These are phyloP conservation scores for Pseudomyrmex sp. DNA, from an alignment of 1,140 invertebrate genomes.

Conservation along the genomic window DNA sequence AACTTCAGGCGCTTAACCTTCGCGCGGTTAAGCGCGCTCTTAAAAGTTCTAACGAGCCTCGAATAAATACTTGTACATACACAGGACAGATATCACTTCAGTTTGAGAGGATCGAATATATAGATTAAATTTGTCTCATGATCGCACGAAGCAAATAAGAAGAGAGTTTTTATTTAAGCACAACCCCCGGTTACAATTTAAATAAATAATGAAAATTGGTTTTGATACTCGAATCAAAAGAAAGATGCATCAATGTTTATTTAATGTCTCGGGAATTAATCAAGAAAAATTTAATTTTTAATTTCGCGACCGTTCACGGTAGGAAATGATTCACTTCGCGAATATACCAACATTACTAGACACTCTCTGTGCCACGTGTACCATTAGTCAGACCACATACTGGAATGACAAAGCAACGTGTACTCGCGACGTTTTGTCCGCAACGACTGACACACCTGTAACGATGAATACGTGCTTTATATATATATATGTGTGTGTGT, in stretches of 20 bases:
- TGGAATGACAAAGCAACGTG: constrained; percentile 10
- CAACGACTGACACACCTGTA: constrained; percentile 19
- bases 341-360: background rate
- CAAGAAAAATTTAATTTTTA: background rate
- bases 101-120: background rate
- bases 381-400: constrained; percentile 20
- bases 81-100: background rate
- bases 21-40: constrained; percentile 17
- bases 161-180: background rate
- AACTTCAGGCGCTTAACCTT: constrained; percentile 29
- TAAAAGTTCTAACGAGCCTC: background rate
- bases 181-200: background rate
- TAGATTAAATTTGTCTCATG: too few species aligned
- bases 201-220: background rate
- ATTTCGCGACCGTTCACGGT: background rate
- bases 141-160: too few species aligned
- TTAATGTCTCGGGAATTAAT: background rate
- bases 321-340: background rate
- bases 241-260: background rate
- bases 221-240: background rate
- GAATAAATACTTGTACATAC: background rate
- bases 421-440: constrained; percentile 7
- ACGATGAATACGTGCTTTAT: background rate
- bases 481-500: too few species aligned
- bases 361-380: background rate